Evolutionary conservation across 2,888 invertebrate species (phyloP).

Genomic region (Seira sanloemensis): DNA sequence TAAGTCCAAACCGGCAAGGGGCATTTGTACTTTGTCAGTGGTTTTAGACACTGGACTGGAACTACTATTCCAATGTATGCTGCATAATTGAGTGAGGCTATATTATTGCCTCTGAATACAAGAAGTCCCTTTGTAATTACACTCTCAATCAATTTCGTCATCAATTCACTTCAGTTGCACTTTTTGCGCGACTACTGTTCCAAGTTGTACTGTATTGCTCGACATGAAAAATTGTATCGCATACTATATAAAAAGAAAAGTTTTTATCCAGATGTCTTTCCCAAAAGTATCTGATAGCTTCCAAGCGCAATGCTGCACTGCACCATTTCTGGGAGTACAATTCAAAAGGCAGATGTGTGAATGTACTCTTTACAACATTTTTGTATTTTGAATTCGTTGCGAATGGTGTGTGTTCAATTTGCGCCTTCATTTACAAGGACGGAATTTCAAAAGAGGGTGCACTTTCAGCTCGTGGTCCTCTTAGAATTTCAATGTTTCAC

Average conservation of each 20-base stretch:
- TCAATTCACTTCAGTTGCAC: slow-evolving; percentile 21
- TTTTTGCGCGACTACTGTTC: background rate
- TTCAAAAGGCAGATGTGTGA: no score
- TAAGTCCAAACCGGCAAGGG: background rate
- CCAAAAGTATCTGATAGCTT: background rate
- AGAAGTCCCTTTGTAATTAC: background rate
- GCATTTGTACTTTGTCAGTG: background rate
- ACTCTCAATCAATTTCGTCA: background rate
- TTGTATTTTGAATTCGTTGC: background rate
- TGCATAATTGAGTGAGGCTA: background rate
- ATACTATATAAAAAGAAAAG: no score
- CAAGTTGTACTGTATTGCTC: background rate
- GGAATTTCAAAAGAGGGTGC: background rate
- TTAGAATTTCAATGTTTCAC: no score
- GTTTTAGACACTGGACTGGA: no score
- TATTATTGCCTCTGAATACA: background rate
- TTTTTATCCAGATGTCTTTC: background rate
- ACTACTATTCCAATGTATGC: background rate
- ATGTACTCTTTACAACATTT: background rate
- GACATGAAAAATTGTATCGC: background rate
- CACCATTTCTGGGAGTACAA: background rate
- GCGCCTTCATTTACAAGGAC: background rate
- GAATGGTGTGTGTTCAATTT: background rate
- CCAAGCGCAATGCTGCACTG: background rate
- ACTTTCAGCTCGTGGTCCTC: no score